Base-by-base conservation (phyloP, 2,888 invertebrate genomes). In the Lepidochrysops patricia region DNA sequence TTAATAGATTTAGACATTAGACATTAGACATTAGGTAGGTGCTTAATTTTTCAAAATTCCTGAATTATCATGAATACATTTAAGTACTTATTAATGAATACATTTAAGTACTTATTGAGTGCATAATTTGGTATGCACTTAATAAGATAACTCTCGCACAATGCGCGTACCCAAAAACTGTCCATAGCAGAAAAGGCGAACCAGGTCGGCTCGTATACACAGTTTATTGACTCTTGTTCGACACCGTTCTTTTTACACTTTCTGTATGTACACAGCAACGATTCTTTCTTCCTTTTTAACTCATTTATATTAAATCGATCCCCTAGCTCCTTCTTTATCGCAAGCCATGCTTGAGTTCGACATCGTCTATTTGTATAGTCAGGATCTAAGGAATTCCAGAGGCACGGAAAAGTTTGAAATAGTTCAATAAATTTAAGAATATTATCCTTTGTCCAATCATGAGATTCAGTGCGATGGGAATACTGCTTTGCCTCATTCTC, bases 181-280 rank as follows among this genome's bases (percentile, higher is more conserved):
- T 43, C 19, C 43, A 43, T 43, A 19, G 23, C 12, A 23, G 19
- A 19, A 23, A 7, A 43, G 43, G 43, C 43, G 19, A 43, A 43
- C 43, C 43, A 43, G 43, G 43, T 43, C 43, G 43, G 43, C 23
- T 43, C 43, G 23, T 57, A 57, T 12, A 37, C 26, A 52, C 27
- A 29, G 23, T 57, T 27, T 6, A 4, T 52, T 13, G 43, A 19
- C 43, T 43, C 43, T 19, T 19, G 9, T 19, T 43, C 43, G 1
- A 9, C 43, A 13, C 19, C 43, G 43, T 23, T 43, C 43, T 43
- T 43, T 23, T 43, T 43, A 19, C 43, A 43, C 19, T 19, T 19
- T 43, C 9, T 43, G 7, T 43, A 43, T 4, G 43, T 43, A 43
- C 19, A 43, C 15, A 43, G 23, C 19, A 43, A 43, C 19, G 23